Evolutionary conservation across 1,140 invertebrate species (phyloP).

Genomic region (Musca vetustissima): DNA sequence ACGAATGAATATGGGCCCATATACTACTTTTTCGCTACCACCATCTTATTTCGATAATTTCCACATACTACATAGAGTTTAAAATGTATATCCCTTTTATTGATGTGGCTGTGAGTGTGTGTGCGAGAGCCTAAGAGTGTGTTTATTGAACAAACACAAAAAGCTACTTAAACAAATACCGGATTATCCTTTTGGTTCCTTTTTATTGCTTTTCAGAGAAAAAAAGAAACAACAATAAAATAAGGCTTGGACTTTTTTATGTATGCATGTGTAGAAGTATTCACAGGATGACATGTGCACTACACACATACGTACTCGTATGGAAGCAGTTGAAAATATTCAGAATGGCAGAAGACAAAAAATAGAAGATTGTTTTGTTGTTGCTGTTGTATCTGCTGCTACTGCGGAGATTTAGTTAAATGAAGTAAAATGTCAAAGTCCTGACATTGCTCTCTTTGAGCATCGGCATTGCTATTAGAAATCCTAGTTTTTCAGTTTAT

Average conservation of each 20-base stretch:
- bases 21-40: no score
- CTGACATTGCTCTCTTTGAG: neutral
- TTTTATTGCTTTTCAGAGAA: constrained; percentile 13
- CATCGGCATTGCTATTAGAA: no score
- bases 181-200: constrained; percentile 16
- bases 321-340: neutral
- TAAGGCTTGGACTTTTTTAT: neutral
- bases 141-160: constrained; percentile 22
- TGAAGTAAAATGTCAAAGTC: constrained; percentile 16
- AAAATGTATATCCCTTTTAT: neutral
- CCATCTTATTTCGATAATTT: no score
- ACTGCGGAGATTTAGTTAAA: constrained; percentile 5
- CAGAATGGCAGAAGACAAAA: neutral
- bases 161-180: constrained; percentile 20
- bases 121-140: neutral
- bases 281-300: neutral
- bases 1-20: no score
- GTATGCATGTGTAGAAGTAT: constrained; percentile 5
- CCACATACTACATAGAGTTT: neutral
- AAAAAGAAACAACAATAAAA: neutral
- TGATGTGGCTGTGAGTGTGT: neutral
- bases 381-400: no score
- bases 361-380: no score
- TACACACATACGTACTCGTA: neutral
- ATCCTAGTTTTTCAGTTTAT: neutral